These are phyloP conservation scores for Eclectus roratus DNA, from an alignment of 2,113 vertebrate species.

Conservation along the genomic window DNA sequence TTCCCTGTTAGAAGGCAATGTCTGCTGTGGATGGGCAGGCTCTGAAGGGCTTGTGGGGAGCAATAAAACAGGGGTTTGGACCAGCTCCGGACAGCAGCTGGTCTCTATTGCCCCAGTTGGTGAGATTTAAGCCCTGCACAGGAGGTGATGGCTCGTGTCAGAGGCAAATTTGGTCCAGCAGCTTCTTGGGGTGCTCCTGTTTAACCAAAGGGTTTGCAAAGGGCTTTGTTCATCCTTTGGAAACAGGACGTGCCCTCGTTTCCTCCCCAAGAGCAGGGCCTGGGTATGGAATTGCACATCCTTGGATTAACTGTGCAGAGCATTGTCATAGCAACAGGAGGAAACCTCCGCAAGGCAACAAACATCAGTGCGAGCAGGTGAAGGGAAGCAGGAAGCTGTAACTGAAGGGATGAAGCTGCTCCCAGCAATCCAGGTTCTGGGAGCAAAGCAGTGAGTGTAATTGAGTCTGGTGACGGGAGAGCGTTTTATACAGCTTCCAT, in stretches of 20 bases:
- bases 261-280: background rate
- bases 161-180: background rate
- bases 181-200: background rate
- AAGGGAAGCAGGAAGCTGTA: background rate
- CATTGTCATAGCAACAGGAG: constrained; percentile 59
- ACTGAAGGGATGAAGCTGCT: background rate
- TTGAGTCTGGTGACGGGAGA: background rate
- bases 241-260: background rate
- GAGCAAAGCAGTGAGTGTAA: background rate
- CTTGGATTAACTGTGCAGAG: background rate
- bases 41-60: background rate
- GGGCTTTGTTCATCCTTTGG: background rate
- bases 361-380: background rate
- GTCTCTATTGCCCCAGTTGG: background rate
- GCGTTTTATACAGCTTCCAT: background rate
- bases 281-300: background rate
- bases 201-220: background rate
- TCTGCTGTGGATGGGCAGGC: background rate
- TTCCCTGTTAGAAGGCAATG: background rate
- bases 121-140: background rate
- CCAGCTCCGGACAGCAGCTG: constrained; percentile 10
- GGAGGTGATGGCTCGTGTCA: background rate
- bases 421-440: background rate
- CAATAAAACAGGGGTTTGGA: background rate
- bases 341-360: constrained; percentile 20